Conservation (phyloP, 1,140 invertebrate genomes). For the Philotrypesis tridentata region DNA sequence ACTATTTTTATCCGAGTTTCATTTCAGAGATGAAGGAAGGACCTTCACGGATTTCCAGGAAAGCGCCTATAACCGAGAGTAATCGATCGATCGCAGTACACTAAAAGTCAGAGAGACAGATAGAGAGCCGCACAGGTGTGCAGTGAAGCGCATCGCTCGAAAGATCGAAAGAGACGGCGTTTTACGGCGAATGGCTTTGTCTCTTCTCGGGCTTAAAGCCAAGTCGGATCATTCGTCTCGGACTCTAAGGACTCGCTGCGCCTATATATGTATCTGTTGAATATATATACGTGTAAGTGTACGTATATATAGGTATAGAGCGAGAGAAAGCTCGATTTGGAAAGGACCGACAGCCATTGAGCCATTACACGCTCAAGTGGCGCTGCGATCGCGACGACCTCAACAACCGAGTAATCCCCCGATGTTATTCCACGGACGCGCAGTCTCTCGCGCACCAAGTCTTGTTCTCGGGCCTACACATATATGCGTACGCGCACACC, state of each 20-base stretch:
- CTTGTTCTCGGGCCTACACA: no score
- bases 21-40: no score
- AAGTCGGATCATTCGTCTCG: conserved; percentile 5
- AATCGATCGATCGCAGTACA: conserved; percentile 65
- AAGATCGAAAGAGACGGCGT: not conserved
- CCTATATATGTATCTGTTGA: no score
- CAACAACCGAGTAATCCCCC: conserved; percentile 49
- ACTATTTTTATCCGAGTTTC: no score
- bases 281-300: no score
- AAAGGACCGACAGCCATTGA: conserved; percentile 63
- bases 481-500: no score
- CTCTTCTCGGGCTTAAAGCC: conserved; percentile 35
- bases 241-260: not conserved
- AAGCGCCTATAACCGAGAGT: no score
- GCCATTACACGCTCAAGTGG: conserved; percentile 70
- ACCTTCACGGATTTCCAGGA: no score
- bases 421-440: conserved; percentile 37
- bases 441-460: not conserved
- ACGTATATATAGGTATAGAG: not conserved
- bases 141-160: not conserved
- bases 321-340: conserved; percentile 50
- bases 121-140: not conserved
- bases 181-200: conserved; percentile 54
- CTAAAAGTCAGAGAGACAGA: conserved; percentile 35
- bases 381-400: conserved; percentile 23